These are phyloP conservation scores for Cinclus cinclus DNA, from an alignment of 2,113 vertebrate species.

Conservation along the genomic window DNA sequence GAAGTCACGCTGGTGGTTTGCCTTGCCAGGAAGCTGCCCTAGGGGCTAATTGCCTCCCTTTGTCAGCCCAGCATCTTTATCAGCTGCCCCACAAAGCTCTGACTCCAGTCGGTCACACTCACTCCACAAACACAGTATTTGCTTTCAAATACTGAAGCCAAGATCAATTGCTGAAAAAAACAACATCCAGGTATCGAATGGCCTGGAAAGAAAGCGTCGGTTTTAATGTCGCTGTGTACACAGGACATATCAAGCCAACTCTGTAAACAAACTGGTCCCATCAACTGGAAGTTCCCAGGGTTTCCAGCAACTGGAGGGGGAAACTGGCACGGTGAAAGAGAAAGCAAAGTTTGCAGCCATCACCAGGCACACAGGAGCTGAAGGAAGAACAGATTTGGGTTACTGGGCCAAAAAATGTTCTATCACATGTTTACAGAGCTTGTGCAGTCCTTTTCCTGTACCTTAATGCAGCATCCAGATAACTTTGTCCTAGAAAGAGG, in stretches of 20 bases:
- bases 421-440: not conserved
- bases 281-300: not conserved
- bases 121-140: not conserved
- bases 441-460: not conserved
- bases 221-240: not conserved
- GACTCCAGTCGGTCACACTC: fast-evolving
- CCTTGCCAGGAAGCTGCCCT: not conserved
- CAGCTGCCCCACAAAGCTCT: not conserved
- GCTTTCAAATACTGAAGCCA: not conserved
- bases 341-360: not conserved
- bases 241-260: not conserved
- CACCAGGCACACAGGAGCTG: fast-evolving
- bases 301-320: not conserved
- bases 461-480: not conserved
- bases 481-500: not conserved
- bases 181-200: not conserved
- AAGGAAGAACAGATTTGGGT: not conserved
- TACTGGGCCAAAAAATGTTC: not conserved
- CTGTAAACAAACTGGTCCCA: not conserved
- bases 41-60: fast-evolving
- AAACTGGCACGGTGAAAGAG: not conserved
- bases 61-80: not conserved
- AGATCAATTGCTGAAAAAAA: not conserved
- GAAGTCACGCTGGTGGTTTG: not conserved
- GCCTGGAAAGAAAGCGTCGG: not conserved